These are phyloP conservation scores for Aporophyla lueneburgensis DNA, from an alignment of 2,888 invertebrate genomes.

Conservation along the genomic window DNA sequence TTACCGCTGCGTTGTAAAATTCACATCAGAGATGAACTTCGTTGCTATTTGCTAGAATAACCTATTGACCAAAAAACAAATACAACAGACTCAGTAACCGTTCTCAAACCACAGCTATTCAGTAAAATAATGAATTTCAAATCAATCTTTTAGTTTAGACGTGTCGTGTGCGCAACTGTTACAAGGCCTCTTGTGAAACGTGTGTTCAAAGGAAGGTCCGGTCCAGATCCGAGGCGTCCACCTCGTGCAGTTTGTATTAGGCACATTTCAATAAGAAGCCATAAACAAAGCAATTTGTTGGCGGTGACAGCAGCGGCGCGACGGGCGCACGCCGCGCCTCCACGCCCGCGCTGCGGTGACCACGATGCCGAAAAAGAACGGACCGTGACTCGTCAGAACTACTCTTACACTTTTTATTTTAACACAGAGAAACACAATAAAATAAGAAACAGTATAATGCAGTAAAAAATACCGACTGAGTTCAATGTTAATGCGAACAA, in stretches of 20 bases:
- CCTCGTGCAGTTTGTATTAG: constrained; percentile 64
- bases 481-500: constrained; percentile 38
- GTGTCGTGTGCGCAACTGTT: constrained; percentile 29
- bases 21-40: background rate
- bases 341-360: constrained; percentile 62
- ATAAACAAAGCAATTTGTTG: constrained; percentile 82
- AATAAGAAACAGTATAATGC: constrained; percentile 65
- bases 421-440: constrained; percentile 66
- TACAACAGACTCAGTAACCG: background rate
- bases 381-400: constrained; percentile 70
- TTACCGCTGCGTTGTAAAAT: background rate
- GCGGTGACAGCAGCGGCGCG: constrained; percentile 70
- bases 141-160: constrained; percentile 20
- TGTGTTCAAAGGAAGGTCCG: constrained; percentile 50
- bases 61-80: background rate
- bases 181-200: constrained; percentile 50
- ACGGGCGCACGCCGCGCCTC: constrained; percentile 67
- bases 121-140: constrained; percentile 32
- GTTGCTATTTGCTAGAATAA: background rate
- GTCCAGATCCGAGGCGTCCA: constrained; percentile 50
- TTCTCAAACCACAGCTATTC: constrained; percentile 13
- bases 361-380: constrained; percentile 58
- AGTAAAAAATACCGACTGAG: constrained; percentile 33
- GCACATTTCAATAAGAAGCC: constrained; percentile 76
- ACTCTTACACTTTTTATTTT: constrained; percentile 67